Percentiles rank a stretch among this genome's conserved stretches.
phyloP scores from a whole-genome alignment of 2,113 vertebrate genomes.

The Tenebrosternarchus preto region DNA sequence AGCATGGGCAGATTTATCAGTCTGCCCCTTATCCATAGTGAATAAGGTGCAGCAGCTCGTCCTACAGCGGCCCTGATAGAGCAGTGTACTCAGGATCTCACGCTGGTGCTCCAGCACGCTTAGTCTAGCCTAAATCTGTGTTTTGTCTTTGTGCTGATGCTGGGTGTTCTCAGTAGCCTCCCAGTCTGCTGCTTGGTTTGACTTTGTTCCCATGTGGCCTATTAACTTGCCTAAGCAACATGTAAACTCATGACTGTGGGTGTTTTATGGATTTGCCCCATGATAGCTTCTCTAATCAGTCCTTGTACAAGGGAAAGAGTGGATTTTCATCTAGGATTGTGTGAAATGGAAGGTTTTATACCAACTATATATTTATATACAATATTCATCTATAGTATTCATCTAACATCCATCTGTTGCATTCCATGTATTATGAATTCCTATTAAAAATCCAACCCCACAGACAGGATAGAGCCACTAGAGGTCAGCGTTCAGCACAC shows the following conservation, averaged over 20 bases:
- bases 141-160: constrained; percentile 70
- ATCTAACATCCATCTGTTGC: too few relatives aligned
- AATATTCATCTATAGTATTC: background rate
- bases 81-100: constrained; percentile 59
- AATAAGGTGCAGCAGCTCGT: background rate
- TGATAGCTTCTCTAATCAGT: background rate
- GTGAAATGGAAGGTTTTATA: background rate
- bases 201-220: constrained; percentile 14
- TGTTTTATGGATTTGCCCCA: background rate
- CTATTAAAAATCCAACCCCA: background rate
- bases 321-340: background rate
- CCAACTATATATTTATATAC: background rate
- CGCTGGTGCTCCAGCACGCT: constrained; percentile 60
- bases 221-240: constrained; percentile 22
- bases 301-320: background rate
- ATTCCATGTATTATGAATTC: background rate
- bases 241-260: background rate
- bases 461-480: constrained; percentile 4
- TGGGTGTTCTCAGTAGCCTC: constrained; percentile 5
- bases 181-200: background rate
- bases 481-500: constrained; percentile 34
- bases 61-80: constrained; percentile 44
- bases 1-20: constrained; percentile 17
- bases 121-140: constrained; percentile 68
- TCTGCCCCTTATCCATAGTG: constrained; percentile 21